Percentiles rank a stretch among this genome's conserved stretches.
Conservation (phyloP, 2,797 vertebrate genomes). For the Anisognathus igniventris region DNA sequence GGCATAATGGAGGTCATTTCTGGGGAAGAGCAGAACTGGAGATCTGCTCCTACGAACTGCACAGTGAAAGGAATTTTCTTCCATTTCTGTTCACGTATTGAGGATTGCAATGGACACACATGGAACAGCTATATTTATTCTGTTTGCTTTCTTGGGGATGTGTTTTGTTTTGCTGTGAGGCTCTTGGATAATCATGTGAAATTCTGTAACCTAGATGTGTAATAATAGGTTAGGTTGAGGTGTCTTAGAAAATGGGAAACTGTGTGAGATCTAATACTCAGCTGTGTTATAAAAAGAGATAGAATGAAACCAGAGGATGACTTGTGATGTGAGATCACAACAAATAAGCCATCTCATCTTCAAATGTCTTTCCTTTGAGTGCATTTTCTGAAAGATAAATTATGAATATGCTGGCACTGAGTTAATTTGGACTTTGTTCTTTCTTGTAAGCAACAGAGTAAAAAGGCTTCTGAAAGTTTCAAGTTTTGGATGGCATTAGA, state of each 20-base stretch:
- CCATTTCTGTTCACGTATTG: fast-evolving
- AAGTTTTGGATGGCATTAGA: neutral
- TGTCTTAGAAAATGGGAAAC: neutral
- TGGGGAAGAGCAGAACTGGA: neutral
- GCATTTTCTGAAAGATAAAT: neutral
- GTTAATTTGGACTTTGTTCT: neutral
- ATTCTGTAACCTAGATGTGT: neutral
- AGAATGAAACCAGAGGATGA: neutral
- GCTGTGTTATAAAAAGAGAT: neutral
- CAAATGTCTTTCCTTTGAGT: neutral
- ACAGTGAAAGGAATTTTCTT: neutral
- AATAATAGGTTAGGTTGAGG: neutral
- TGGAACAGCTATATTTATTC: neutral
- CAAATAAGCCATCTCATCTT: neutral
- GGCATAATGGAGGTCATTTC: fast-evolving
- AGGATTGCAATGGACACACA: neutral
- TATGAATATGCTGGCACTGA: neutral
- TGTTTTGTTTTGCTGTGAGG: neutral
- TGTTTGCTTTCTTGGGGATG: neutral
- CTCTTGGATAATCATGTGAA: neutral
- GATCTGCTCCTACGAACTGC: neutral
- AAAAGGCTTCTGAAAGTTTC: neutral
- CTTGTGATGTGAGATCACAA: neutral
- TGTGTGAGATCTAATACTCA: neutral
- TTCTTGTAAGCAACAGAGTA: neutral